phyloP scores from a whole-genome alignment of 1,140 invertebrate genomes.

The Hyphantria cunea region DNA sequence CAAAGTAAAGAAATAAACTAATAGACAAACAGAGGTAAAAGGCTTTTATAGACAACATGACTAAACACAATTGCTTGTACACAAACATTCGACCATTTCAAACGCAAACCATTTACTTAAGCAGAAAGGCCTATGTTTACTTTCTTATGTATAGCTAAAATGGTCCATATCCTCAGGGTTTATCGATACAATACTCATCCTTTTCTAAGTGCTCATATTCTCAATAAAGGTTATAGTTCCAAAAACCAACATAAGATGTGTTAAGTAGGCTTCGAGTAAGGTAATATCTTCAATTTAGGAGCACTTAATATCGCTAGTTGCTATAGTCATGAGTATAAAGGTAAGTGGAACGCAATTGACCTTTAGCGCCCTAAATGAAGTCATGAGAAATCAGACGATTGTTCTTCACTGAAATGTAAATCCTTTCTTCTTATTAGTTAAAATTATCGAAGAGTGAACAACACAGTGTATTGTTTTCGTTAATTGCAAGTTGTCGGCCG shows the following conservation, averaged over 20 bases:
- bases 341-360: slow-evolving; percentile 34
- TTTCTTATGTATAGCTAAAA: not conserved
- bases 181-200: not conserved
- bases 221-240: slow-evolving; percentile 3
- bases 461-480: not conserved
- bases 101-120: not conserved
- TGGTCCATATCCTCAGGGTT: not conserved
- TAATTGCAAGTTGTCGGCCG: no score
- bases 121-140: not conserved
- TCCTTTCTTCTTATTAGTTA: not conserved
- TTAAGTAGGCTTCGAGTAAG: slow-evolving; percentile 8
- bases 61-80: not conserved
- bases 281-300: slow-evolving; percentile 18
- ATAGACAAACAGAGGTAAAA: not conserved
- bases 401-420: not conserved
- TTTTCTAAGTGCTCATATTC: not conserved
- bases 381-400: slow-evolving; percentile 36
- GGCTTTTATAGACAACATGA: not conserved
- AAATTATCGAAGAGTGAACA: not conserved
- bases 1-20: not conserved
- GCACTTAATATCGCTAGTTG: slow-evolving; percentile 17
- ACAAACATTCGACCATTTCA: not conserved
- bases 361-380: slow-evolving; percentile 34
- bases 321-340: slow-evolving; percentile 3
- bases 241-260: slow-evolving; percentile 15